Base-by-base conservation (phyloP, 2,113 vertebrate species). In the Channa maculata region DNA sequence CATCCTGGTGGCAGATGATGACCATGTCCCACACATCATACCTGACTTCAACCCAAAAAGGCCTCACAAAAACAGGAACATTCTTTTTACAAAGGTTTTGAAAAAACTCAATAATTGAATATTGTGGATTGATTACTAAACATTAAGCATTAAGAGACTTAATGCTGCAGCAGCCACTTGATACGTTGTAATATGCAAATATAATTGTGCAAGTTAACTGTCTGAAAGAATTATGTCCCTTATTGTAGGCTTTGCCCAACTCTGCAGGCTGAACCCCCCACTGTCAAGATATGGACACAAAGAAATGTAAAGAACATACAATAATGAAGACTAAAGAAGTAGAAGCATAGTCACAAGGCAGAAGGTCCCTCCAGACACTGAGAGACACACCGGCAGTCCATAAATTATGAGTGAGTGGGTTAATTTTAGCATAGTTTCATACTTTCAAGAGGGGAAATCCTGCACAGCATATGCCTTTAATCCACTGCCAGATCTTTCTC, bases 401-500 rank as follows among this genome's bases (percentile, higher is more conserved):
- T 51, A 50, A 75, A 65, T 53, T 77, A 86, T 72, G 72, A 70
- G 49, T 57, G 54, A 79, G 58, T 5, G 7, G 12, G 72, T 72
- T 84, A 64, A 88, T 82, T 80, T 81, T 44, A 73, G 76, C 68
- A 80, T 46, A 72, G 45, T 6, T 66, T 71, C 60, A 9, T 65
- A 58, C 50, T 63, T 79, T 82, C 57, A 84, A 70, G 45, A 81
- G 3, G 67, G 84, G 75, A 71, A 78, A 71, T 79, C 85, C 88
- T 84, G 74, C 64, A 83, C 70, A 61, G 45, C 0, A n/a, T 50
- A 38, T 44, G 66, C 15, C 51, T 89, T 86, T 83, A 85, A 88
- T 86, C 77, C 41, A 58, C 54, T 54, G 80, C 80, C 79, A 85
- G 38, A 83, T 74, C 49, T 59, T 83, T 88, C 51, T 14, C 49